Evolutionary conservation across 2,888 invertebrate species (phyloP), one percentile per base, ranked within the genome.

Genomic region (Stegophylla sp.): DNA sequence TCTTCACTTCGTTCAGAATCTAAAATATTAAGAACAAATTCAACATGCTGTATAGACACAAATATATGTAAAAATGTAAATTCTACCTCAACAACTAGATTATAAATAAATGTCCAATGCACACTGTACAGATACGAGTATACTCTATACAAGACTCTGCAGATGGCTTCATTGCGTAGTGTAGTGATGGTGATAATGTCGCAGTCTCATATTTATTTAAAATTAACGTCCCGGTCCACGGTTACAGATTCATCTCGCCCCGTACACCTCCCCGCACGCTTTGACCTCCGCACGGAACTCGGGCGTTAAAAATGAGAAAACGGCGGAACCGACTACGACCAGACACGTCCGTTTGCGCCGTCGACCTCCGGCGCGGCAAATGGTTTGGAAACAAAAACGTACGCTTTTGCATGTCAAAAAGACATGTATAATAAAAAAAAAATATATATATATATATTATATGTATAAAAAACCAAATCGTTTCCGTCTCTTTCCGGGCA

Each of bases 171-270:
- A 34, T 34, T 34, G 34, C 7, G 34, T 7, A 34, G 34, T 7
- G 34, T 34, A 34, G 4, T 7, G 34, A 34, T 34, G 34, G 3
- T 5, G 34, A 3, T 7, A 7, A 34, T 17, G 61, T 4, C 51
- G 53, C 43, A 12, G 72, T 7, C 34, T 53, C 56, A 17, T 15
- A 3, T n/a, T 72, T 56, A n/a, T 59, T 79, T 48, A 71, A 69
- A 79, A 79, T 69, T 34, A 59, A 79, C 77, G 34, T 69, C n/a
- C n/a, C n/a, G 43, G 34, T 69, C 77, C 59, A 61, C 69, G 69
- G 34, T 75, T 17, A n/a, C 64, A 41, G 61, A 79, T 69, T 77
- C 48, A 15, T 28, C 26, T 12, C 10, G 23, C 20, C 45, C 15
- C n/a, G 1, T 12, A 20, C 12, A 51, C 17, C 15, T 13, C 1